A percentile compares a stretch with the other conserved stretches of the same genome.
Evolutionary conservation across 1,140 invertebrate genomes (phyloP).

Genomic region (Cherax quadricarinatus): DNA sequence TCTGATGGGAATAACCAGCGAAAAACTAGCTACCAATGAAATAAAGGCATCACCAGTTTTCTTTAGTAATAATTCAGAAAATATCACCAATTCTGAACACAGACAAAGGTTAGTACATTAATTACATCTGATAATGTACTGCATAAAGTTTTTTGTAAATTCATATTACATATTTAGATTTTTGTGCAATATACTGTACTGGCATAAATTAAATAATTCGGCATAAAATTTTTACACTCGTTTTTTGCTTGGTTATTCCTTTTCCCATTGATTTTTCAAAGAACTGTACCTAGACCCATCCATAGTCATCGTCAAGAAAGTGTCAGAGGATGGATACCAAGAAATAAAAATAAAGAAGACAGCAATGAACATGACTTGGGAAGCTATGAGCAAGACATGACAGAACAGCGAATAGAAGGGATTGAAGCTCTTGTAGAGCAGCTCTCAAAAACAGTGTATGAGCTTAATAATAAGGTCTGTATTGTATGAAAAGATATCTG

Average conservation of each 20-base stretch:
- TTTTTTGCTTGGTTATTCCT: not conserved
- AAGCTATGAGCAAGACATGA: conserved; percentile 63
- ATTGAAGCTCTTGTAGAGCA: conserved; percentile 71
- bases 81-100: not conserved
- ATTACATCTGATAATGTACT: not conserved
- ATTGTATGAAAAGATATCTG: not conserved
- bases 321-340: not conserved
- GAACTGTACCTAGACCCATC: conserved; percentile 6
- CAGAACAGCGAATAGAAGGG: conserved; percentile 72
- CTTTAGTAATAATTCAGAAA: not conserved
- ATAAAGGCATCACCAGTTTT: not conserved
- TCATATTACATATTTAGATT: not conserved
- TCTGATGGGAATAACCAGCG: conserved; percentile 27
- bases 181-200: not conserved
- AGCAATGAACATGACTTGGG: conserved; percentile 7
- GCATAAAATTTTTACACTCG: not conserved
- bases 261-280: not conserved
- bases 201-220: not conserved
- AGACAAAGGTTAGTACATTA: conserved; percentile 24
- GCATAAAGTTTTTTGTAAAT: not conserved
- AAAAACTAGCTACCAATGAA: not conserved
- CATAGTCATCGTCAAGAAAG: not conserved
- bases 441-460: conserved; percentile 61
- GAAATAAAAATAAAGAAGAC: not conserved
- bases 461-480: conserved; percentile 63